A percentile compares a stretch with the other conserved stretches of the same genome.
Evolutionary conservation across 2,113 vertebrate genomes (phyloP).

Genomic region (Rhinichthys klamathensis): DNA sequence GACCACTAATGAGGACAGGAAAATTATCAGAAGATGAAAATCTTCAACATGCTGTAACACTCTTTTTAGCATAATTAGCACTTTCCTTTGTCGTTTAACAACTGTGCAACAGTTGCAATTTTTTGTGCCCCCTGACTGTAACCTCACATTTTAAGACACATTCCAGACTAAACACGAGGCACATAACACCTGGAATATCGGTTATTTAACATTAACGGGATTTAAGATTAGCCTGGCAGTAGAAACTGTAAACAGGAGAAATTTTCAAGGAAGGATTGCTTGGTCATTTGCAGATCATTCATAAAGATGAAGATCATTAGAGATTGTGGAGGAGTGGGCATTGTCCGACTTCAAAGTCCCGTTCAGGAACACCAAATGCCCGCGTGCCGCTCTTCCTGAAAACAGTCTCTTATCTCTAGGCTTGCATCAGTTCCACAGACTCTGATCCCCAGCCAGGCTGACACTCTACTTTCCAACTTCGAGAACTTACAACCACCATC

Average conservation of each 20-base stretch:
- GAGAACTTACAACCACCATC: conserved; percentile 52
- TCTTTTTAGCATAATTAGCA: conserved; percentile 34
- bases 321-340: conserved; percentile 51
- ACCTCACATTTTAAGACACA: conserved; percentile 34
- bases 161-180: conserved; percentile 46
- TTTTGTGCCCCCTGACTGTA: conserved; percentile 40
- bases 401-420: conserved; percentile 70
- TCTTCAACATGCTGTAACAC: conserved; percentile 24
- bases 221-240: conserved; percentile 49
- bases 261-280: conserved; percentile 59
- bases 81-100: conserved; percentile 18
- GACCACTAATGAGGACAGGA: conserved; percentile 46
- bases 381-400: conserved; percentile 68
- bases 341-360: conserved; percentile 63
- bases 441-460: conserved; percentile 61
- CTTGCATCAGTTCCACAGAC: conserved; percentile 62
- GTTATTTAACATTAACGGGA: conserved; percentile 5
- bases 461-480: conserved; percentile 41
- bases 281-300: conserved; percentile 58
- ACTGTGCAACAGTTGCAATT: conserved; percentile 16
- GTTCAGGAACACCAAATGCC: conserved; percentile 65
- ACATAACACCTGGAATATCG: conserved; percentile 29
- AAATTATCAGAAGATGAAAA: conserved; percentile 14
- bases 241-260: conserved; percentile 43
- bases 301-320: conserved; percentile 53